phyloP scores from a whole-genome alignment of 2,797 vertebrate species.

The Echiichthys vipera region DNA sequence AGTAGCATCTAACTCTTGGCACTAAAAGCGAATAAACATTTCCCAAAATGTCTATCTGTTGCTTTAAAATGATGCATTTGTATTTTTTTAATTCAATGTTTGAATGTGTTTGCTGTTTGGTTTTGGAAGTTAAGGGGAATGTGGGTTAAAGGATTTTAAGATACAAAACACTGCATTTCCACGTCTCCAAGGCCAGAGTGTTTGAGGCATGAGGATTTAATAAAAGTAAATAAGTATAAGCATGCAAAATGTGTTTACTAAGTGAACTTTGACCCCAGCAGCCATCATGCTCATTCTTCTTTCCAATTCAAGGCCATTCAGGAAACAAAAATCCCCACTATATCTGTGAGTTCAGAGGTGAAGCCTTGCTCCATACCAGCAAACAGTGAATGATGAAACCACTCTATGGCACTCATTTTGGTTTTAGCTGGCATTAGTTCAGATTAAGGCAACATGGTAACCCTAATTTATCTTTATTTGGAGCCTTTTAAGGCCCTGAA shows the following conservation, averaged over 20 bases:
- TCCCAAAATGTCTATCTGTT: background rate
- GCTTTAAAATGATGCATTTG: background rate
- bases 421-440: constrained; percentile 75
- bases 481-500: constrained; percentile 74
- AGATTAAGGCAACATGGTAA: constrained; percentile 74
- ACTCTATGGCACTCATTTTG: constrained; percentile 65
- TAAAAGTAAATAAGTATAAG: constrained; percentile 8
- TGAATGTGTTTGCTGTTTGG: background rate
- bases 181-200: background rate
- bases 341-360: constrained; percentile 48
- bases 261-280: constrained; percentile 20
- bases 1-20: too few species aligned
- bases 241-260: constrained; percentile 23
- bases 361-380: constrained; percentile 47
- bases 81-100: background rate
- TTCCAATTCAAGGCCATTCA: constrained; percentile 33
- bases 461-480: constrained; percentile 78
- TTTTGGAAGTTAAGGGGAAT: background rate
- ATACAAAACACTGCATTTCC: background rate
- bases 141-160: background rate
- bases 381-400: constrained; percentile 57
- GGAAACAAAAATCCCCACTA: constrained; percentile 21
- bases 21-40: too few species aligned
- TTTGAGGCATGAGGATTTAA: constrained; percentile 6
- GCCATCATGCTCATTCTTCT: constrained; percentile 16